These are phyloP conservation scores for Machimus atricapillus DNA, from an alignment of 2,888 invertebrate genomes.

Conservation along the genomic window DNA sequence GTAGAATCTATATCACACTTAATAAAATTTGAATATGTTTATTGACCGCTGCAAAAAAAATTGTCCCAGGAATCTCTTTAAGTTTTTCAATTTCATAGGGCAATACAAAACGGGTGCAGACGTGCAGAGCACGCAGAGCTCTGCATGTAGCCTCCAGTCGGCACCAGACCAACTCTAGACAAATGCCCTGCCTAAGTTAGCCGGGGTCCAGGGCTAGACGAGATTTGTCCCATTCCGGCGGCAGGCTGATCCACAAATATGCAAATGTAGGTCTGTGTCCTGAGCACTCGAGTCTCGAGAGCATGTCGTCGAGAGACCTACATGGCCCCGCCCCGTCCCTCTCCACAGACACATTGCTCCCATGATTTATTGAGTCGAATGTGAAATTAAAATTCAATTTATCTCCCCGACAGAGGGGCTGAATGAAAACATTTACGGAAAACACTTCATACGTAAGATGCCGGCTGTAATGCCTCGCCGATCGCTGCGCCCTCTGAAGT, in stretches of 20 bases:
- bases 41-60: too few relatives aligned
- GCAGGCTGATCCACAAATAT: background rate
- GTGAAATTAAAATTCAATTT: slow-evolving; percentile 29
- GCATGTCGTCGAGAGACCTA: background rate
- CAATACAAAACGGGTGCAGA: background rate
- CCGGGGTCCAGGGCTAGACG: background rate
- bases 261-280: background rate
- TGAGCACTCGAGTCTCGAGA: background rate
- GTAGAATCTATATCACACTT: too few relatives aligned
- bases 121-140: background rate
- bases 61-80: background rate
- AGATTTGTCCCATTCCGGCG: background rate
- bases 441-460: slow-evolving; percentile 5
- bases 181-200: background rate
- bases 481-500: background rate
- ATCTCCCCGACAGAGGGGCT: background rate
- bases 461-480: background rate
- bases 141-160: background rate
- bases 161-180: background rate
- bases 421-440: slow-evolving; percentile 7
- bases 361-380: slow-evolving; percentile 7
- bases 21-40: too few relatives aligned
- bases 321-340: background rate
- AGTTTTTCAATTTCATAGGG: background rate
- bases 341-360: background rate